Evolutionary conservation across 1,140 invertebrate species (phyloP).

Genomic region (Apocrypta bakeri): DNA sequence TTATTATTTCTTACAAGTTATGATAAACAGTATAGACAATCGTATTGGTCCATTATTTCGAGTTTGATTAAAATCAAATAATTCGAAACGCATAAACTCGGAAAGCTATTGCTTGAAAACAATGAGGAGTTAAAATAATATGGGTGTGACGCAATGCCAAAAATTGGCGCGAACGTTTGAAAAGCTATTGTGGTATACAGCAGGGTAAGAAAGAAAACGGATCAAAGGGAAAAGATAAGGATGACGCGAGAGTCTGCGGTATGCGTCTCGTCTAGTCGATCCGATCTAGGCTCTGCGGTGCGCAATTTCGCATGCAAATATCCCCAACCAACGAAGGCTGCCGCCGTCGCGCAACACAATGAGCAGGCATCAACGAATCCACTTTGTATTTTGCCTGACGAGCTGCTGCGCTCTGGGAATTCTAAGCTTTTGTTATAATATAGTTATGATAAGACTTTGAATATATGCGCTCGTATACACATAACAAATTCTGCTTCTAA

Average conservation of each 20-base stretch:
- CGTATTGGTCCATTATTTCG: neutral
- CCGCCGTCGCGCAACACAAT: neutral
- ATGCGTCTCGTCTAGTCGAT: conserved; percentile 16
- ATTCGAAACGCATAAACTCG: neutral
- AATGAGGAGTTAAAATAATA: neutral
- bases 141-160: neutral
- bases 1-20: neutral
- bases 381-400: conserved; percentile 4
- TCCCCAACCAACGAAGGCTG: neutral
- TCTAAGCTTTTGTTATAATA: neutral
- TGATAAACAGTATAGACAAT: neutral
- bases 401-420: neutral
- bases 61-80: neutral
- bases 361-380: neutral
- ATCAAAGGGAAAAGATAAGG: conserved; percentile 6
- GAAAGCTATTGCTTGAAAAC: neutral
- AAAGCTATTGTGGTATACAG: neutral
- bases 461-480: too few species aligned
- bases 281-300: neutral
- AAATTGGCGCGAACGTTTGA: neutral
- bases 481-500: too few species aligned
- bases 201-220: neutral
- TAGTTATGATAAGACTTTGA: neutral
- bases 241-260: conserved; percentile 1
- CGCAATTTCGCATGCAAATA: conserved; percentile 38